Conservation (phyloP, 2,888 invertebrate genomes). For the Plagodis pulveraria region DNA sequence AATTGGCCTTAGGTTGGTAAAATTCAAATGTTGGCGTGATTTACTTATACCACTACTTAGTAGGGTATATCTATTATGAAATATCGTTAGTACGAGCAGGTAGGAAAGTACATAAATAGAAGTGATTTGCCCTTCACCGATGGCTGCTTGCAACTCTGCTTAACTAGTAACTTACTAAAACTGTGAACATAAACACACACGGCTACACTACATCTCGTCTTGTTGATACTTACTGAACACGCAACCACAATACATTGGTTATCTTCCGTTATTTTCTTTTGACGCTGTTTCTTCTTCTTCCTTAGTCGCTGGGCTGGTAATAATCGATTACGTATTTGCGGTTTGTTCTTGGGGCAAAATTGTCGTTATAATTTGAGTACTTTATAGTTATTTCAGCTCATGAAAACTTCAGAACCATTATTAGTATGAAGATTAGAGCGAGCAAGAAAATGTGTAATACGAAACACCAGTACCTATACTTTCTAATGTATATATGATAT, state of each 20-base stretch:
- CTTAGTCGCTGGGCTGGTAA: conserved; percentile 35
- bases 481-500: neutral
- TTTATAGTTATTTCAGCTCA: neutral
- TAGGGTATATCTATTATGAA: too few species aligned
- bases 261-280: conserved; percentile 32
- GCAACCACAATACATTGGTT: conserved; percentile 37
- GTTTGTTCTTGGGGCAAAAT: conserved; percentile 37
- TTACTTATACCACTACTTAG: too few species aligned
- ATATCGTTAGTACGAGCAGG: neutral
- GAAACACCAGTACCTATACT: neutral
- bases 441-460: neutral
- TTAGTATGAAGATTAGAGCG: conserved; percentile 3
- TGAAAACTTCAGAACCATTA: conserved; percentile 6
- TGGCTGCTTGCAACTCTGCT: conserved; percentile 46
- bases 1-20: neutral
- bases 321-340: conserved; percentile 29
- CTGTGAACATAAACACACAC: conserved; percentile 45
- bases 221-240: conserved; percentile 42
- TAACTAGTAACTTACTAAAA: conserved; percentile 34
- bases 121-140: conserved; percentile 39
- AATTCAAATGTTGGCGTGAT: neutral
- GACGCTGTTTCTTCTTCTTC: conserved; percentile 32
- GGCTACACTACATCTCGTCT: conserved; percentile 42
- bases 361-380: conserved; percentile 11
- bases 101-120: neutral